Evolutionary conservation across 2,113 vertebrate genomes (phyloP), one percentile per base, ranked within the genome.

Genomic region (Psilopsiagon aurifrons): DNA sequence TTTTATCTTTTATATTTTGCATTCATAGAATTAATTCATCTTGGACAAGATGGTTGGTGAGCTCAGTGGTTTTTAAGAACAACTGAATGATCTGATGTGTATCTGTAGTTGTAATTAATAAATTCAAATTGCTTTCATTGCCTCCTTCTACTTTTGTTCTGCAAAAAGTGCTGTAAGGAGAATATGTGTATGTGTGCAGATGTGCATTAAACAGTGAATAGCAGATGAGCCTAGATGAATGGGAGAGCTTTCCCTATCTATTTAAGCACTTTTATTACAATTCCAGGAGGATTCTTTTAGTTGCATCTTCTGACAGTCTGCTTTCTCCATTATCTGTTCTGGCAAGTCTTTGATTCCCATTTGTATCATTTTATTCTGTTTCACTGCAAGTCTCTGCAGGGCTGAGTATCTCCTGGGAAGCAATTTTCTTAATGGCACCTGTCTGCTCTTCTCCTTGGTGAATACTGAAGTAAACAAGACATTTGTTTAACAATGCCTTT

Each of bases 381-480:
- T 93, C 52, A 28, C 47, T 77, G 47, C 1, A 4, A 88, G 57
- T 85, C 86, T 96, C 90, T 93, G 62, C 66, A 67, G 83, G 49
- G 46, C 9, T 90, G 31, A 54, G 17, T 24, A 13, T 86, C 89
- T 93, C 83, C 88, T 88, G 94, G 90, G 88, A 89, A 94, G 74
- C 57, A 73, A 80, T 95, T 94, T 90, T 87, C 91, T 94, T 94
- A 90, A 95, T 95, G 91, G 52, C 73, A 96, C 93, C 93, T 95
- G 77, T 93, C 85, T 93, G 44, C 67, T 90, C 43, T 86, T 88
- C 68, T 95, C 83, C 88, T 93, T 87, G 57, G 90, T 92, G 94
- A 94, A 94, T 92, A 76, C 19, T 90, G 83, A 93, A 94, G 60
- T 89, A 97, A 97, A 95, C 88, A 97, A 95, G 77, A 92, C 24